phyloP scores from a whole-genome alignment of 1,140 invertebrate species.

The Helicoverpa zea region DNA sequence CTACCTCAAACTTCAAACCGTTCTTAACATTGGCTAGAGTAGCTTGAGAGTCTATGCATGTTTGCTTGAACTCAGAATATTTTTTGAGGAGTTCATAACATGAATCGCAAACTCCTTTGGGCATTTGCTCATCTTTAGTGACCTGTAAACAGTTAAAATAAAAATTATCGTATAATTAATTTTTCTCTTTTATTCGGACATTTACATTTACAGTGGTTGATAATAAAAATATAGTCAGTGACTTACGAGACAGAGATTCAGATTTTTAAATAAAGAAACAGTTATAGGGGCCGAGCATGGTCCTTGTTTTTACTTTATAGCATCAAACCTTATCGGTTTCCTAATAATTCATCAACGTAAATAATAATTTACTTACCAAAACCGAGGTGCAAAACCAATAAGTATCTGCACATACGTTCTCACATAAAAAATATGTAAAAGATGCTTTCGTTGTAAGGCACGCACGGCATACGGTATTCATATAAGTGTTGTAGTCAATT shows the following conservation, averaged over 20 bases:
- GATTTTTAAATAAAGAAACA: too few species aligned
- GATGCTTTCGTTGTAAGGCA: constrained; percentile 67
- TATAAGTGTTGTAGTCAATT: constrained; percentile 17
- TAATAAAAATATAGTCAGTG: too few species aligned
- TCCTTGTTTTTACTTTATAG: too few species aligned
- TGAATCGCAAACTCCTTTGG: constrained; percentile 73
- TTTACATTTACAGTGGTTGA: too few species aligned
- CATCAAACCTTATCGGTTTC: too few species aligned
- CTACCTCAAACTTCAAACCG: constrained; percentile 43
- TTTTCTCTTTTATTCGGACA: too few species aligned
- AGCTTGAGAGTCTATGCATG: constrained; percentile 77
- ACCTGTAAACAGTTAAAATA: constrained; percentile 55
- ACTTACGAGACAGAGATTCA: too few species aligned
- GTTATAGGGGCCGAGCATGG: too few species aligned
- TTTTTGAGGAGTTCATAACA: constrained; percentile 76
- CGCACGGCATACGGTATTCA: constrained; percentile 70
- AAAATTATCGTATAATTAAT: too few species aligned
- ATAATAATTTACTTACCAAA: constrained; percentile 60
- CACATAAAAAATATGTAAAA: constrained; percentile 65
- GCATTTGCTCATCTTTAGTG: constrained; percentile 67
- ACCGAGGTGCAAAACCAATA: constrained; percentile 77
- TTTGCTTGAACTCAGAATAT: constrained; percentile 78
- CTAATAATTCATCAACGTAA: neutral
- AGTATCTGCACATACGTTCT: constrained; percentile 69
- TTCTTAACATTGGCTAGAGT: constrained; percentile 52